Conservation (phyloP, 2,113 vertebrate species). For the Pterocles burchelli region DNA sequence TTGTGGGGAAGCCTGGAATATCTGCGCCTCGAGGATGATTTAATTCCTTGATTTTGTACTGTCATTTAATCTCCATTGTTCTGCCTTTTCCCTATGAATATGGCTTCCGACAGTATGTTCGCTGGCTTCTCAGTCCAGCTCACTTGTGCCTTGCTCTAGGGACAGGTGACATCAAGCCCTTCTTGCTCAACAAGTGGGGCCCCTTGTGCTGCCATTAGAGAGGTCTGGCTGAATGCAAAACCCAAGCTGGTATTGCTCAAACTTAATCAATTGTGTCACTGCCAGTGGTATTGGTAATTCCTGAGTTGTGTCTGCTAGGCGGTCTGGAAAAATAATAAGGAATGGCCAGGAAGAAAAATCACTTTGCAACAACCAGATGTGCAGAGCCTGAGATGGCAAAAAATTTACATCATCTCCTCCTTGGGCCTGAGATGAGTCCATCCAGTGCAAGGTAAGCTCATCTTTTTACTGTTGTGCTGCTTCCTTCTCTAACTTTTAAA, state of each 20-base stretch:
- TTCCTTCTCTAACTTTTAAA: background rate
- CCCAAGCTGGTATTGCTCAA: constrained; percentile 41
- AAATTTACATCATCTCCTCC: background rate
- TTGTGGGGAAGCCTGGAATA: background rate
- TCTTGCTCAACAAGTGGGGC: background rate
- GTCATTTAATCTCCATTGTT: constrained; percentile 29
- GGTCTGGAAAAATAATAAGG: background rate
- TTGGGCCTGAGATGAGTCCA: background rate
- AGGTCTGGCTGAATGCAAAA: constrained; percentile 21
- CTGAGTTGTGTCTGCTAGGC: background rate
- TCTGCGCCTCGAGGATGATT: background rate
- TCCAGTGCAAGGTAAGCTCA: background rate
- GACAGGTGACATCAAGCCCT: constrained; percentile 43
- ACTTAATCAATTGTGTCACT: constrained; percentile 39
- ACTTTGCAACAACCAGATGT: background rate
- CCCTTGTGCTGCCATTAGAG: constrained; percentile 34
- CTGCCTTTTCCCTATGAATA: background rate
- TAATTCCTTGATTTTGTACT: constrained; percentile 29
- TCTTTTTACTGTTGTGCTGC: background rate
- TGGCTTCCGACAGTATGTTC: constrained; percentile 50
- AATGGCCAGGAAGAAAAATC: constrained; percentile 19
- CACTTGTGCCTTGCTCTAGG: constrained; percentile 37
- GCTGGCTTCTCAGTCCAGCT: constrained; percentile 16
- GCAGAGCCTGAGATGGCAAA: background rate
- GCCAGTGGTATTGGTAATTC: background rate